phyloP scores from a whole-genome alignment of 2,797 vertebrate species.

The Leptoclinus maculatus region DNA sequence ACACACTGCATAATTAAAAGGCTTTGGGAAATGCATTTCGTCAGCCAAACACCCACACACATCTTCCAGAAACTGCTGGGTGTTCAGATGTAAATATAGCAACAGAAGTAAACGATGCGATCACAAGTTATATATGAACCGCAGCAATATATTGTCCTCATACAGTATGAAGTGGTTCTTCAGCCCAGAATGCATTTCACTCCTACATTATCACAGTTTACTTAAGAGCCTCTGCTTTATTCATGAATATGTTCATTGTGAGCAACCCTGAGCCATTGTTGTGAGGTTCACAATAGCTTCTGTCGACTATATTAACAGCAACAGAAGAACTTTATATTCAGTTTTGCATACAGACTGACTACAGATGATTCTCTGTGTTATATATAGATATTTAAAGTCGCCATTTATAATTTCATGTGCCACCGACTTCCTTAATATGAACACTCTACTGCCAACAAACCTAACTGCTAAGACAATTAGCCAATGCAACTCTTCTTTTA shows the following conservation, averaged over 20 bases:
- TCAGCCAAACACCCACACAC: constrained; percentile 68
- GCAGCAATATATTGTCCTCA: neutral
- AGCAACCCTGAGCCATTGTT: constrained; percentile 23
- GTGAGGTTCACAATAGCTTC: constrained; percentile 9
- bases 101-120: constrained; percentile 26
- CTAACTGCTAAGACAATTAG: too few species aligned
- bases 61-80: constrained; percentile 55
- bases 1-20: constrained; percentile 54
- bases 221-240: constrained; percentile 45
- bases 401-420: neutral
- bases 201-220: constrained; percentile 54
- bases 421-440: neutral
- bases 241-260: constrained; percentile 28
- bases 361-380: neutral
- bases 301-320: constrained; percentile 6
- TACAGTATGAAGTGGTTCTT: constrained; percentile 11
- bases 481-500: neutral
- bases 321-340: neutral
- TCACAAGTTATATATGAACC: neutral
- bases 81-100: constrained; percentile 57
- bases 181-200: constrained; percentile 31
- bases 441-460: neutral
- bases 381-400: neutral
- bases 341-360: constrained; percentile 6
- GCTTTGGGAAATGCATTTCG: constrained; percentile 56